These are phyloP conservation scores for Notechis scutatus DNA, from an alignment of 2,113 vertebrate genomes.

Conservation along the genomic window DNA sequence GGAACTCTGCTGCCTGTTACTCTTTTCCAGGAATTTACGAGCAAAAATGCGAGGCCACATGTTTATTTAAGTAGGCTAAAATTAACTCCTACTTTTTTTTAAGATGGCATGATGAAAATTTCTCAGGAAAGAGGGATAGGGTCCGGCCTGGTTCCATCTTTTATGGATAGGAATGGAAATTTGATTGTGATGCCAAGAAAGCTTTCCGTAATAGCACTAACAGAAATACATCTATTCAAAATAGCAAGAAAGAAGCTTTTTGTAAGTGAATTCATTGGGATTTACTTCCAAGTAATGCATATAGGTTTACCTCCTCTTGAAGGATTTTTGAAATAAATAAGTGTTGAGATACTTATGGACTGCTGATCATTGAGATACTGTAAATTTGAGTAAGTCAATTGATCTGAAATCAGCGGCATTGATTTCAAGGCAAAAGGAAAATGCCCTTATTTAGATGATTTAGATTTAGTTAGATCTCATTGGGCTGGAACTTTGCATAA, in stretches of 20 bases:
- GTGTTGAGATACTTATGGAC: background rate
- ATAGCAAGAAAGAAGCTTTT: background rate
- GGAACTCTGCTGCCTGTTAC: background rate
- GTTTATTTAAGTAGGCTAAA: slow-evolving; percentile 12
- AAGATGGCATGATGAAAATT: background rate
- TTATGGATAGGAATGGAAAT: background rate
- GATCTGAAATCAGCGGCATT: background rate
- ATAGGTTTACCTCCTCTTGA: background rate
- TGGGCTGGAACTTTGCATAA: background rate
- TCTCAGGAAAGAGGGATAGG: background rate
- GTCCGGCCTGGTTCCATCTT: background rate
- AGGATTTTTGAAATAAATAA: background rate
- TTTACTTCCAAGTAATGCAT: background rate
- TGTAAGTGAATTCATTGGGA: background rate
- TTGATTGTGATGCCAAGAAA: background rate
- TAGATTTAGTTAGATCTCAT: background rate
- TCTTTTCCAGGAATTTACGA: background rate
- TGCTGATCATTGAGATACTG: background rate
- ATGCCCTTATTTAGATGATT: background rate
- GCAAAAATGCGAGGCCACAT: background rate
- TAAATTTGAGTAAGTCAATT: background rate
- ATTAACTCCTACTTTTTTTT: background rate
- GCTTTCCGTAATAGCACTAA: background rate
- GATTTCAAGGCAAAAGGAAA: background rate
- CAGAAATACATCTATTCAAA: background rate